phyloP scores from a whole-genome alignment of 2,113 vertebrate species.

The Xenus cinereus region DNA sequence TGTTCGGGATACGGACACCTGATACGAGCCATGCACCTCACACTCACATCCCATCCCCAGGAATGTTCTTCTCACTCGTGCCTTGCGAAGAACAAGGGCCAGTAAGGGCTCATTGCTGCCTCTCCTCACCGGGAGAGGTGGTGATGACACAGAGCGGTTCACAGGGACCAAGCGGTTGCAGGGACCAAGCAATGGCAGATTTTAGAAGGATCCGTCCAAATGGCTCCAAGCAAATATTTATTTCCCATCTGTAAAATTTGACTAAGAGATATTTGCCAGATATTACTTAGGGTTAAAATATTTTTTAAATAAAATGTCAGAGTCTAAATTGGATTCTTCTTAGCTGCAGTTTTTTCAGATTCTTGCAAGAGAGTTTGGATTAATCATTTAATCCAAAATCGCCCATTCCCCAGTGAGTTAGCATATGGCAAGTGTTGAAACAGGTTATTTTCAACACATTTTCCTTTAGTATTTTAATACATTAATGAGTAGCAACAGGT shows the following conservation, averaged over 20 bases:
- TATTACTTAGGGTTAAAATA: neutral
- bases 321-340: neutral
- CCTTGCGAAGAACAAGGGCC: neutral
- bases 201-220: neutral
- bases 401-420: neutral
- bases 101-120: no score
- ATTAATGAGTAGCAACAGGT: neutral
- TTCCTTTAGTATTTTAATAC: neutral
- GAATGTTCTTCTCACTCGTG: neutral
- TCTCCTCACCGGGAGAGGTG: neutral
- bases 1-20: neutral
- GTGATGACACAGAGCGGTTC: neutral
- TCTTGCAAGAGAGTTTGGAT: neutral
- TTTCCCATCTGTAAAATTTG: accelerated
- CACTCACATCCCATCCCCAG: accelerated
- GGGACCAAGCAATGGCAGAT: accelerated
- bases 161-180: accelerated
- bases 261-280: neutral
- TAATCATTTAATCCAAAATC: no score
- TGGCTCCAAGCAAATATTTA: neutral
- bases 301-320: neutral
- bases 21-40: accelerated
- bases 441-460: neutral
- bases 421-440: neutral
- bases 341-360: neutral